phyloP scores from a whole-genome alignment of 1,140 invertebrate species.

The Telenomus remus region DNA sequence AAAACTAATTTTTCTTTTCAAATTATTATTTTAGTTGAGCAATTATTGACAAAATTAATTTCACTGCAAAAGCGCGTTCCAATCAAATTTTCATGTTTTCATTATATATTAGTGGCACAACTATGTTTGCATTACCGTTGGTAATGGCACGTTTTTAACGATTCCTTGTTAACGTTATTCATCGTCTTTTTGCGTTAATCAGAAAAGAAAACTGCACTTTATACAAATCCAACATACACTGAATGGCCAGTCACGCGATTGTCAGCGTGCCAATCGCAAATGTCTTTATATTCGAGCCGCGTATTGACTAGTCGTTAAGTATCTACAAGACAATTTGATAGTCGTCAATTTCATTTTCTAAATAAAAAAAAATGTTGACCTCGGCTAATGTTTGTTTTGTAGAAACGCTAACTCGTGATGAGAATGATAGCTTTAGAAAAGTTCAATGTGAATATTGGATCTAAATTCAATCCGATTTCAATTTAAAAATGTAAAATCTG shows the following conservation, averaged over 20 bases:
- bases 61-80: too few species aligned
- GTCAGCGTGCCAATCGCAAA: slow-evolving; percentile 24
- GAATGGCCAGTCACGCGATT: slow-evolving; percentile 30
- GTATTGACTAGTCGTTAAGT: slow-evolving; percentile 20
- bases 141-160: not conserved
- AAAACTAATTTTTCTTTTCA: too few species aligned
- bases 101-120: too few species aligned
- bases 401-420: slow-evolving; percentile 2
- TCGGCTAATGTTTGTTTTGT: slow-evolving; percentile 1
- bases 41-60: too few species aligned
- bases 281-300: slow-evolving; percentile 17
- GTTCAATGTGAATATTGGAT: not conserved
- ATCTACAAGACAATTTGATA: slow-evolving; percentile 21
- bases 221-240: slow-evolving; percentile 17
- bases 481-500: too few species aligned
- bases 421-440: not conserved
- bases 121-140: too few species aligned
- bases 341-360: slow-evolving; percentile 16
- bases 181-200: slow-evolving; percentile 16
- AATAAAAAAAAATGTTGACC: slow-evolving; percentile 13
- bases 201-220: slow-evolving; percentile 20
- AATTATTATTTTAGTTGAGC: too few species aligned
- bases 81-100: too few species aligned
- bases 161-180: slow-evolving; percentile 5
- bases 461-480: too few species aligned